Evolutionary conservation across 1,140 invertebrate genomes (phyloP).

Genomic region (Drosophila simulans): DNA sequence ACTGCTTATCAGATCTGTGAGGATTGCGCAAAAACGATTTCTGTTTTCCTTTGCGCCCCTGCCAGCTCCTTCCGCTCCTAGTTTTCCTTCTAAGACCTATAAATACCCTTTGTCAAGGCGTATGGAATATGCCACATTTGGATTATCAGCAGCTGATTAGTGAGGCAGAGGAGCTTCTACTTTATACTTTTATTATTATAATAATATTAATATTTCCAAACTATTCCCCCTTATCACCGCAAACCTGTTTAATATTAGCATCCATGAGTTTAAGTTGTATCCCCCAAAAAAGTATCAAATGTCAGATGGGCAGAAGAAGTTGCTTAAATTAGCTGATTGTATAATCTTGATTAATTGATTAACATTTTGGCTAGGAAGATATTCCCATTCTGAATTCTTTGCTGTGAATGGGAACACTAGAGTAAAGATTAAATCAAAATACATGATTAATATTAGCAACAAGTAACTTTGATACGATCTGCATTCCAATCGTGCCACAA

Average conservation of each 20-base stretch:
- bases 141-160: not conserved
- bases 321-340: conserved; percentile 10
- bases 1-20: conserved; percentile 79
- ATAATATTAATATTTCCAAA: too few relatives aligned
- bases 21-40: conserved; percentile 76
- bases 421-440: conserved; percentile 3
- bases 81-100: conserved; percentile 24
- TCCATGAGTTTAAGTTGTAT: not conserved
- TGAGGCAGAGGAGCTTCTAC: not conserved
- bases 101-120: conserved; percentile 21
- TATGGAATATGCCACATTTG: not conserved
- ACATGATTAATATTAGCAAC: not conserved
- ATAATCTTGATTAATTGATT: conserved; percentile 18
- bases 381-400: not conserved
- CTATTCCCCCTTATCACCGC: too few relatives aligned
- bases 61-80: conserved; percentile 2
- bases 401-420: conserved; percentile 7
- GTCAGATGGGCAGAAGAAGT: conserved; percentile 23
- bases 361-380: conserved; percentile 8
- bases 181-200: not conserved
- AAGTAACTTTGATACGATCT: not conserved
- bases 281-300: conserved; percentile 31
- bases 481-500: not conserved
- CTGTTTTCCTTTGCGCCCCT: conserved; percentile 40
- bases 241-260: not conserved